These are phyloP conservation scores for Ifrita kowaldi DNA, from an alignment of 2,113 vertebrate species.

Conservation along the genomic window DNA sequence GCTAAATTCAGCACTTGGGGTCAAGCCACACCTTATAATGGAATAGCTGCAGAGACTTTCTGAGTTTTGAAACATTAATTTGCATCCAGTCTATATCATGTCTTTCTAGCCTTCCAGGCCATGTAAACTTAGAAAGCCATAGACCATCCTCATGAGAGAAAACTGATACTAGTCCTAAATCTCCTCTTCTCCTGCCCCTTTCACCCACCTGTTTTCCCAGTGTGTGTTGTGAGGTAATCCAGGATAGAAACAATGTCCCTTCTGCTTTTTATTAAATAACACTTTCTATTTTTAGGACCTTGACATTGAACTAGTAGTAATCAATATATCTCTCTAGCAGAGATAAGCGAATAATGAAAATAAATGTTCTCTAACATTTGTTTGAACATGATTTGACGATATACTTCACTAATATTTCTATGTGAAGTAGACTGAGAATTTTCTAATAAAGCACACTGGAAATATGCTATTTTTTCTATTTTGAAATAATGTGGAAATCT, in stretches of 20 bases:
- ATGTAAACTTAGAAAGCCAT: neutral
- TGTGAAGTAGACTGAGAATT: neutral
- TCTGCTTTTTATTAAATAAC: neutral
- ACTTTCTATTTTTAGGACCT: neutral
- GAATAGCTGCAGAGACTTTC: neutral
- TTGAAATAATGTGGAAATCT: neutral
- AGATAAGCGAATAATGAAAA: neutral
- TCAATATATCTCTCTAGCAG: neutral
- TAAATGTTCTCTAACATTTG: neutral
- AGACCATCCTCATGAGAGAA: neutral
- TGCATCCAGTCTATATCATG: neutral
- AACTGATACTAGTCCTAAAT: neutral
- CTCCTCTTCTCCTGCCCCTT: neutral
- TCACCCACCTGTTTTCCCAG: neutral
- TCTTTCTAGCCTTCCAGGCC: neutral
- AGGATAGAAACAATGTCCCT: neutral
- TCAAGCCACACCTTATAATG: slow-evolving; percentile 1
- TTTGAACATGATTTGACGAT: neutral
- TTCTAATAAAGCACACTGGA: neutral
- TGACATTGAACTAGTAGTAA: neutral
- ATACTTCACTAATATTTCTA: neutral
- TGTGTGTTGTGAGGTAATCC: neutral
- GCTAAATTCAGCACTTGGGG: slow-evolving; percentile 13
- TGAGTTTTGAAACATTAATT: neutral
- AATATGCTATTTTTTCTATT: neutral